Evolutionary conservation across 2,888 invertebrate species (phyloP), one percentile per base, ranked within the genome.

Genomic region (Lithophane ornitopus): DNA sequence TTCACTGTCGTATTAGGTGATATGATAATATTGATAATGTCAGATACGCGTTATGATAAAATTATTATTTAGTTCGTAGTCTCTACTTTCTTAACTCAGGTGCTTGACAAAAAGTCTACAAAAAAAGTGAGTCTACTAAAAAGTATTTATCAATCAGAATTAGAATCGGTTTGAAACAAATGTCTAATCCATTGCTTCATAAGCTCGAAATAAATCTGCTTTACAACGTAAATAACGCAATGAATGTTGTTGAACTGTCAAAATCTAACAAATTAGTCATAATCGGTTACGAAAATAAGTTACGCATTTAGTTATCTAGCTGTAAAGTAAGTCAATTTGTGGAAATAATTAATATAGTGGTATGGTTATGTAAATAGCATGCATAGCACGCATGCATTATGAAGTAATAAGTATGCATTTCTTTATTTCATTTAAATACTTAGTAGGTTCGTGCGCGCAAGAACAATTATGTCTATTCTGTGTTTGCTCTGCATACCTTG

Each of bases 1-100:
- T 83, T 83, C 85, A 58, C 82, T 85, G 78, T 85, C 82, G 16
- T 44, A 76, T 74, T 74, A 70, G 22, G 44, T 77, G 85, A 77
- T 69, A 74, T 58, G 73, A 81, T 76, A 73, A 49, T 70, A 61
- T 19, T 66, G 82, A 84, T 82, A 82, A n/a, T 34, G 85, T 82
- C 85, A 66, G 81, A 70, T 67, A 71, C 26, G 28, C 34, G 46
- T 63, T 62, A 3, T 72, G 81, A 76, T 81, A 76, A 71, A 67
- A 66, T 52, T 0, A 56, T 71, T 74, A 54, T 34, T 28, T n/a
- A 49, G 4, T 34, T 34, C 3, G 34, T 34, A 65, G 34, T 61
- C 8, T 12, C 26, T 58, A 76, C 81, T 84, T 82, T 76, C 74
- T 63, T 70, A n/a, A 70, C 3, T 49, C 26, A 19, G 58, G n/a